phyloP scores from a whole-genome alignment of 2,888 invertebrate species.

The Chrysodeixis includens region DNA sequence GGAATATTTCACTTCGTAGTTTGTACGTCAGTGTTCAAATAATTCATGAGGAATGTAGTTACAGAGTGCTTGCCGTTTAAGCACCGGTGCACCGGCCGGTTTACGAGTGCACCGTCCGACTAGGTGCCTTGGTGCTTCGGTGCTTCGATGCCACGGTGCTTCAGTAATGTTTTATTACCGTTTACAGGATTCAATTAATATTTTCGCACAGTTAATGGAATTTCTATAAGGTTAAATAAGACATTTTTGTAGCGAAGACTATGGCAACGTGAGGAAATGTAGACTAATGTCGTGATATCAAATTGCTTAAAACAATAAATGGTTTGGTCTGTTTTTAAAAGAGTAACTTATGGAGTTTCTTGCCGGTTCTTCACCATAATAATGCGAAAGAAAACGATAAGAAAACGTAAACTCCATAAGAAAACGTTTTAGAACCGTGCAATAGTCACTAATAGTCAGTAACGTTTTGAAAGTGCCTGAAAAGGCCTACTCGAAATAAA shows the following conservation, averaged over 20 bases:
- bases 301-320: no score
- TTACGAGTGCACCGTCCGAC: constrained; percentile 59
- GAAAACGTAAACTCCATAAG: no score
- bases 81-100: constrained; percentile 57
- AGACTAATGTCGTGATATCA: not conserved
- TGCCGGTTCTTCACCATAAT: no score
- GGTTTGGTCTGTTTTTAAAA: no score
- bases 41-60: constrained; percentile 51
- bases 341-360: no score
- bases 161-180: constrained; percentile 48
- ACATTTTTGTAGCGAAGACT: not conserved
- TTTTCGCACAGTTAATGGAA: constrained; percentile 41
- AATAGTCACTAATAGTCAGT: no score
- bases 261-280: not conserved
- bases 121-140: constrained; percentile 10
- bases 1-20: constrained; percentile 37
- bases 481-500: no score
- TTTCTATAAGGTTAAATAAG: constrained; percentile 20
- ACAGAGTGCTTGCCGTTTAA: constrained; percentile 51
- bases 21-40: constrained; percentile 47
- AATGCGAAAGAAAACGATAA: no score
- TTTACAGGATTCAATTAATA: constrained; percentile 51
- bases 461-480: no score
- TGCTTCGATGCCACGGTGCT: no score
- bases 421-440: no score